phyloP scores from a whole-genome alignment of 2,888 invertebrate genomes.

The Dolichomitus sp. region DNA sequence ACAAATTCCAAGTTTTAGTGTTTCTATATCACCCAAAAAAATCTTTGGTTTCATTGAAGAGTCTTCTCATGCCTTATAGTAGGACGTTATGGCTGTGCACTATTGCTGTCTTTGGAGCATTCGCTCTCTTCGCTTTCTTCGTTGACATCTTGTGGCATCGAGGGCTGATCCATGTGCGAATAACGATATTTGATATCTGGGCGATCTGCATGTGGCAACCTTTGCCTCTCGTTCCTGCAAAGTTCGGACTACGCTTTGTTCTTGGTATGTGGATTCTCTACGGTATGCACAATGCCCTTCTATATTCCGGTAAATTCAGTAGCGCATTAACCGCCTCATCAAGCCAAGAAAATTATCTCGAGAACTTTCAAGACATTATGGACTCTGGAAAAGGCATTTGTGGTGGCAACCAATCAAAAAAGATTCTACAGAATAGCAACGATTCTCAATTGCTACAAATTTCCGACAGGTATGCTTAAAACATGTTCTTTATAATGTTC shows the following conservation, averaged over 20 bases:
- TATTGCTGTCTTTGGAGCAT: slow-evolving; percentile 22
- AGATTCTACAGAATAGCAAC: slow-evolving; percentile 47
- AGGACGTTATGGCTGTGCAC: slow-evolving; percentile 55
- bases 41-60: neutral
- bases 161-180: slow-evolving; percentile 58
- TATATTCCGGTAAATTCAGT: slow-evolving; percentile 67
- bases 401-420: slow-evolving; percentile 25
- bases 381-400: slow-evolving; percentile 59
- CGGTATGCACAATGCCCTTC: slow-evolving; percentile 50
- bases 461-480: slow-evolving; percentile 53
- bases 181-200: slow-evolving; percentile 59
- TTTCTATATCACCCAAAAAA: neutral
- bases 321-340: slow-evolving; percentile 58
- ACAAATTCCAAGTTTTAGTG: slow-evolving; percentile 12
- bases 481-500: neutral
- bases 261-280: slow-evolving; percentile 66
- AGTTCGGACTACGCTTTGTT: slow-evolving; percentile 58
- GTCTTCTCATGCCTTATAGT: slow-evolving; percentile 61
- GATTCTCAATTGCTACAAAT: slow-evolving; percentile 53
- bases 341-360: slow-evolving; percentile 14
- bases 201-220: slow-evolving; percentile 57
- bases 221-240: slow-evolving; percentile 48
- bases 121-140: slow-evolving; percentile 32
- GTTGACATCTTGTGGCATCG: slow-evolving; percentile 16
- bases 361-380: slow-evolving; percentile 55